Conservation (phyloP, 1,140 invertebrate species). For the Scaptodrosophila lebanonensis region DNA sequence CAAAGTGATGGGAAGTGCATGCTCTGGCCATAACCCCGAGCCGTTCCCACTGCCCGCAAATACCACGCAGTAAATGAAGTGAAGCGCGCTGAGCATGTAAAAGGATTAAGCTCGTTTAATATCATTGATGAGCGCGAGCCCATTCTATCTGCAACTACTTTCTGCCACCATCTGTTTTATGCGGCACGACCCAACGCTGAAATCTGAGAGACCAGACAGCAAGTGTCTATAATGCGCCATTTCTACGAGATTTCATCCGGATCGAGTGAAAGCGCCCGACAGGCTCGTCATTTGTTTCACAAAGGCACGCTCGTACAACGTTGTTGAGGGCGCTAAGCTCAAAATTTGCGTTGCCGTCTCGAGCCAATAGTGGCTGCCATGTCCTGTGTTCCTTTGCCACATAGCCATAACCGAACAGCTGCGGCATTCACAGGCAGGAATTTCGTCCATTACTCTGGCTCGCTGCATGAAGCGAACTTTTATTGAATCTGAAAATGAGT, state of each 20-base stretch:
- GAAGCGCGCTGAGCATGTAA: constrained; percentile 53
- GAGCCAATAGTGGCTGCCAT: constrained; percentile 43
- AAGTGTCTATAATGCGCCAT: constrained; percentile 37
- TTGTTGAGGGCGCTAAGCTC: constrained; percentile 40
- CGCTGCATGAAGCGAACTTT: too few relatives aligned
- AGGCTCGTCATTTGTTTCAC: too few relatives aligned
- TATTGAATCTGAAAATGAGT: too few relatives aligned
- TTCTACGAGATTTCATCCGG: constrained; percentile 49
- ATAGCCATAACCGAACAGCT: constrained; percentile 44
- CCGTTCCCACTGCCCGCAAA: too few relatives aligned
- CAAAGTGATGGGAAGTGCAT: not conserved
- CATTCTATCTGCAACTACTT: constrained; percentile 7
- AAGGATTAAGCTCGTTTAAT: constrained; percentile 73
- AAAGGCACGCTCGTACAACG: too few relatives aligned
- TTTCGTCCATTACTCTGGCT: too few relatives aligned
- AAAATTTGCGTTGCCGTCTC: constrained; percentile 36
- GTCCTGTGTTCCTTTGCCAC: too few relatives aligned
- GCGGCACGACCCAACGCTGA: too few relatives aligned
- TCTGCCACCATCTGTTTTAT: not conserved
- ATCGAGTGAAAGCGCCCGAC: too few relatives aligned
- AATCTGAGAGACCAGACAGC: too few relatives aligned
- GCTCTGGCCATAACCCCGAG: constrained; percentile 15
- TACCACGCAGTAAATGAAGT: constrained; percentile 33
- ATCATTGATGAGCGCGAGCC: constrained; percentile 63
- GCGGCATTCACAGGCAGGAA: constrained; percentile 43